A percentile compares a stretch with the other conserved stretches of the same genome.
Conservation (phyloP, 1,140 invertebrate species). For the Brachionus sp. region DNA sequence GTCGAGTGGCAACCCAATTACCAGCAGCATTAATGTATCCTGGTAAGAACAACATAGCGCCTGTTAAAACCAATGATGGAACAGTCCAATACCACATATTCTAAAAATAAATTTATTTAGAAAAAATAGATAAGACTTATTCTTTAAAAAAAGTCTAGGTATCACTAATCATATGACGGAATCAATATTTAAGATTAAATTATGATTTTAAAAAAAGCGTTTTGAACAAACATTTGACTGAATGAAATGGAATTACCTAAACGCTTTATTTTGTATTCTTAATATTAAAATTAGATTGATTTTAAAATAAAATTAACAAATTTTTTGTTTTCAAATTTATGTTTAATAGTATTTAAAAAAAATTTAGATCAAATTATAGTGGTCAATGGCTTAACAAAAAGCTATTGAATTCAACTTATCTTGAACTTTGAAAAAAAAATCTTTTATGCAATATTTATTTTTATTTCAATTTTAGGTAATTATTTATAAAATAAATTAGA, state of each 20-base stretch:
- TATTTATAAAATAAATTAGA: too few relatives aligned
- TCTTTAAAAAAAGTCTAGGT: not conserved
- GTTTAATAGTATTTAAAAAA: too few relatives aligned
- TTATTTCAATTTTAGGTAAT: too few relatives aligned
- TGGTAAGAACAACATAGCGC: constrained; percentile 21
- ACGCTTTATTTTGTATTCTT: constrained; percentile 14
- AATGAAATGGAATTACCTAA: not conserved
- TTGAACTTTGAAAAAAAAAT: too few relatives aligned
- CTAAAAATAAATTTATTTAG: not conserved
- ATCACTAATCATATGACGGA: not conserved
- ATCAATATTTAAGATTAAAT: not conserved
- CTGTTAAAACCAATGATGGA: constrained; percentile 31
- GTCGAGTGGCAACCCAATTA: constrained; percentile 40
- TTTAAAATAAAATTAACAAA: constrained; percentile 6
- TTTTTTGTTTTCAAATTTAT: not conserved
- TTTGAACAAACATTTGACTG: not conserved
- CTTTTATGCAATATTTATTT: too few relatives aligned
- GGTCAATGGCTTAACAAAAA: too few relatives aligned
- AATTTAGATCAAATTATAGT: too few relatives aligned
- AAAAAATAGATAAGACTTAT: not conserved
- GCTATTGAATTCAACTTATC: too few relatives aligned
- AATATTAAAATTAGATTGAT: not conserved
- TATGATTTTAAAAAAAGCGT: not conserved
- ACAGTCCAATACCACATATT: constrained; percentile 44
- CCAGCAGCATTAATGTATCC: constrained; percentile 20